These are phyloP conservation scores for Alexandromys fortis DNA, from an alignment of 2,113 vertebrate genomes.

Conservation along the genomic window DNA sequence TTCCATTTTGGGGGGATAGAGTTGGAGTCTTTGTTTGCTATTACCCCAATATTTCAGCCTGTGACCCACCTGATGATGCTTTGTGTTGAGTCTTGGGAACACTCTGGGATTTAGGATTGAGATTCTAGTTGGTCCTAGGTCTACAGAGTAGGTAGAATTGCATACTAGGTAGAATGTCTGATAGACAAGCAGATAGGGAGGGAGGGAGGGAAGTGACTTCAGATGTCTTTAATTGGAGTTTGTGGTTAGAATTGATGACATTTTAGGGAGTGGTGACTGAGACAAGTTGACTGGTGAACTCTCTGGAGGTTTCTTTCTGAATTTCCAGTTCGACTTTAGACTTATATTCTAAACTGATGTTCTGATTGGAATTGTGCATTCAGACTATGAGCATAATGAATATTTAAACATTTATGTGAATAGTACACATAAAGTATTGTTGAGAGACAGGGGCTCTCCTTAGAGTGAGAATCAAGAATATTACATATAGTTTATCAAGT, in stretches of 20 bases:
- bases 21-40: neutral
- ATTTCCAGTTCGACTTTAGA: neutral
- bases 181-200: neutral
- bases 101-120: neutral
- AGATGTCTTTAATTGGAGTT: neutral
- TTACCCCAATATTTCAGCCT: neutral
- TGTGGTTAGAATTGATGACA: neutral
- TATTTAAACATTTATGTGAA: neutral
- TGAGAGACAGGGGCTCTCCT: neutral
- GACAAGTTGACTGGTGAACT: neutral
- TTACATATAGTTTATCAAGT: neutral
- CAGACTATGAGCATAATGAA: neutral
- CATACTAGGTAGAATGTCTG: neutral
- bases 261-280: neutral
- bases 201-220: neutral
- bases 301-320: neutral
- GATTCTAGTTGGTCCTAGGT: neutral
- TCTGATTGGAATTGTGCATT: neutral
- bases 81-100: neutral
- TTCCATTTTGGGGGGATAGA: neutral
- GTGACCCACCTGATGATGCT: neutral
- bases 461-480: neutral
- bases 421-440: neutral
- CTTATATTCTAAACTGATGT: neutral
- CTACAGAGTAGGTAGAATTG: neutral